Percentiles rank a stretch among this genome's conserved stretches.
These are phyloP conservation scores for Chaetogeoica ovagalla DNA, from an alignment of 2,888 invertebrate genomes.

Conservation along the genomic window DNA sequence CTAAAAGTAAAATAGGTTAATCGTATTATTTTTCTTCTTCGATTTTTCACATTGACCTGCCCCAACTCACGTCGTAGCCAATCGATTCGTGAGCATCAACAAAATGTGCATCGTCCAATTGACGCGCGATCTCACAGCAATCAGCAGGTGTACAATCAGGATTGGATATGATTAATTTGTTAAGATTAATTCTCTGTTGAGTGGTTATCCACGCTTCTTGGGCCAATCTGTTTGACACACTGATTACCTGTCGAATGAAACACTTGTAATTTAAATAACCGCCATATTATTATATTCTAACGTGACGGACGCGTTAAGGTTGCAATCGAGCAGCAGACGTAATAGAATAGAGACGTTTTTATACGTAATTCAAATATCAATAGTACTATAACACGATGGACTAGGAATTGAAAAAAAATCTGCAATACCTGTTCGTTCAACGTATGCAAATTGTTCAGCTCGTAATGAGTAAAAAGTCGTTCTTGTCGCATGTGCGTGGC, in stretches of 20 bases:
- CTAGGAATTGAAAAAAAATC: neutral
- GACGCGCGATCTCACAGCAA: slow-evolving; percentile 73
- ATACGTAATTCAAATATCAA: too few relatives aligned
- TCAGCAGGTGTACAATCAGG: slow-evolving; percentile 76
- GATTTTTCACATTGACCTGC: neutral
- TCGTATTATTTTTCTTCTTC: neutral
- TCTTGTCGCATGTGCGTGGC: slow-evolving; percentile 78
- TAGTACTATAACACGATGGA: too few relatives aligned
- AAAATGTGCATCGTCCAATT: slow-evolving; percentile 69
- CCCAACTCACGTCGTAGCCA: slow-evolving; percentile 72
- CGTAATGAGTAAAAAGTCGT: slow-evolving; percentile 82
- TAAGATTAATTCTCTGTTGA: slow-evolving; percentile 81
- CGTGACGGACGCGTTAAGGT: too few relatives aligned
- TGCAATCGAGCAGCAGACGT: too few relatives aligned
- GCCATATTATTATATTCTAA: too few relatives aligned
- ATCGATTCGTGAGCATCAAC: slow-evolving; percentile 81
- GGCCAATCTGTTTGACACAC: slow-evolving; percentile 65
- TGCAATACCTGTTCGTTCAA: slow-evolving; percentile 71
- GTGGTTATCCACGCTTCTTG: slow-evolving; percentile 86
- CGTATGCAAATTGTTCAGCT: slow-evolving; percentile 77
- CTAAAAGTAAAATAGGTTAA: slow-evolving; percentile 57
- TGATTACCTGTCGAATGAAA: slow-evolving; percentile 60
- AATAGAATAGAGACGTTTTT: too few relatives aligned
- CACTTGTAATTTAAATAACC: too few relatives aligned
- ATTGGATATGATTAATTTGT: slow-evolving; percentile 73